These are phyloP conservation scores for Crocodylus rhombifer DNA, from an alignment of 2,797 vertebrate genomes.

Conservation along the genomic window DNA sequence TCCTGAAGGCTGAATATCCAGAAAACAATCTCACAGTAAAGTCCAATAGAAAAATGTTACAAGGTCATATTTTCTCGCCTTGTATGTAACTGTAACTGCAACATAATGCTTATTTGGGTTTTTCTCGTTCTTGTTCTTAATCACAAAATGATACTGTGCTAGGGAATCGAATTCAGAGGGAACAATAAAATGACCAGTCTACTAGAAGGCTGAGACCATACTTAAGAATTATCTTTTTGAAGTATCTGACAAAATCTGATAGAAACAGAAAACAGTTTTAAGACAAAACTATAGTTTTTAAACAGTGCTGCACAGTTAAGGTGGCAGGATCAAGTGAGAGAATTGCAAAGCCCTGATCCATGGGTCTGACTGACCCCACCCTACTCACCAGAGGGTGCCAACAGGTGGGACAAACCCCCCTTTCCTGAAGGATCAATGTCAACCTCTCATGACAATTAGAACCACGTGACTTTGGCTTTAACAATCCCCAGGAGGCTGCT, in stretches of 20 bases:
- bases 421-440: neutral
- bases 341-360: neutral
- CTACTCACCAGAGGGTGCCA: neutral
- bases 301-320: neutral
- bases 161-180: neutral
- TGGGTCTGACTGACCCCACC: neutral
- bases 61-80: neutral
- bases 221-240: neutral
- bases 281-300: neutral
- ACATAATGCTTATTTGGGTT: neutral
- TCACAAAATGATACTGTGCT: neutral
- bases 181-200: neutral
- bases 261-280: neutral
- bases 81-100: neutral
- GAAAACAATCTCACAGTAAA: neutral
- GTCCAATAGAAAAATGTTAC: neutral
- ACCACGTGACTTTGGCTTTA: neutral
- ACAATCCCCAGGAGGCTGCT: neutral
- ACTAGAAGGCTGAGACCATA: neutral
- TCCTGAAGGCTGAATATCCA: constrained; percentile 12
- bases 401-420: neutral
- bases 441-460: neutral
- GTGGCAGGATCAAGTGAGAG: neutral
- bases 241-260: neutral
- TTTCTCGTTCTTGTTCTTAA: neutral